These are phyloP conservation scores for Pemphigus obesinymphae DNA, from an alignment of 1,140 invertebrate species.

Conservation along the genomic window DNA sequence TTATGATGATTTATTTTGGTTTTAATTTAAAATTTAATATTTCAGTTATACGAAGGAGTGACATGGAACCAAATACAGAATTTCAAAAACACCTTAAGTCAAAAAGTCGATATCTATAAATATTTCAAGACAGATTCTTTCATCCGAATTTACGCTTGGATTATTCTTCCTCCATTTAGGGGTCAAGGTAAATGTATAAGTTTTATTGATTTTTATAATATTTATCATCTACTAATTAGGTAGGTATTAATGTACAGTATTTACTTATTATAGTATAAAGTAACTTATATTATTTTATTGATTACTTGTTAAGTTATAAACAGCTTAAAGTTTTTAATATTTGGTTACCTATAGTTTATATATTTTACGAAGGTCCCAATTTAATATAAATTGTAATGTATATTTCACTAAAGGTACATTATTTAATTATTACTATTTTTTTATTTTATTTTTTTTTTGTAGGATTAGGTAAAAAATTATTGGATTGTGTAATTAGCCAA, in stretches of 20 bases:
- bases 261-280: too few relatives aligned
- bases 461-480: constrained; percentile 12
- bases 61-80: constrained; percentile 21
- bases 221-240: too few relatives aligned
- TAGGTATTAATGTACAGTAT: too few relatives aligned
- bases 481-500: neutral
- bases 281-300: too few relatives aligned
- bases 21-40: neutral
- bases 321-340: too few relatives aligned
- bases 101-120: constrained; percentile 26
- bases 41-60: constrained; percentile 19
- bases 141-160: constrained; percentile 13
- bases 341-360: too few relatives aligned
- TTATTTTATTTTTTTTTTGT: neutral
- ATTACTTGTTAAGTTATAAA: too few relatives aligned
- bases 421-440: neutral
- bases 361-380: too few relatives aligned
- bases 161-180: neutral
- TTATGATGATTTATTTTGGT: neutral
- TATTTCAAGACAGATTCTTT: neutral
- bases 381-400: too few relatives aligned
- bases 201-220: neutral
- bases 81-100: constrained; percentile 13
- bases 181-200: neutral
- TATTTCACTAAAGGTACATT: too few relatives aligned